Base-by-base conservation (phyloP, 1,140 invertebrate genomes). In the Drosophila novamexicana region DNA sequence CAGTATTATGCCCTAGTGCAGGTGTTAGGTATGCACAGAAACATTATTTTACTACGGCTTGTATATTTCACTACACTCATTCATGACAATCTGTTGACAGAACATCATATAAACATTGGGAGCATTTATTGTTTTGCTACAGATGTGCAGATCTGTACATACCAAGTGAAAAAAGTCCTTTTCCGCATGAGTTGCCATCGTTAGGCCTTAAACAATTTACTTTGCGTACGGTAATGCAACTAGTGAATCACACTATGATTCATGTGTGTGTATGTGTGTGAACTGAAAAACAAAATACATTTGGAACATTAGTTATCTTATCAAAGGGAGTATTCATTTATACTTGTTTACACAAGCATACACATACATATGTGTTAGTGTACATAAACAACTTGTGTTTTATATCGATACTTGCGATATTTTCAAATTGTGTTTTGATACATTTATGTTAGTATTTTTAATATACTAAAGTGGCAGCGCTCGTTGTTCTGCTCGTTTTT, bases 241-340 rank as follows among this genome's bases (percentile, higher is more conserved):
- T 18, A 42, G 40, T 73, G 70, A 73, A 61, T 73, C 70, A 73
- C 70, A 53, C 47, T 67, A 56, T 61, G 65, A 61, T 61, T 62
- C 59, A 62, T 49, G 34, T 49, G 34, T 49, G 44, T 53, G 34
- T 59, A 36, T 50, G 45, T 67, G 52, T 58, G 54, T 59, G 36
- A 52, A 53, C 54, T 67, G 63, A 72, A 57, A 69, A 61, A 61
- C 70, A 68, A 54, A 53, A 68, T 68, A 54, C 70, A 73, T 68
- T 73, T 67, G 56, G 58, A 47, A 73, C 70, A 73, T 68, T 68
- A 73, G 52, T 73, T 61, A 73, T 73, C 70, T 73, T 73, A 73
- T 73, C 70, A 68, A 50, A 54, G 44, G 18, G 32, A 61, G 56
- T 67, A 68, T 59, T 53, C 34, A 58, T 59, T 65, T 59, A 62